phyloP scores from a whole-genome alignment of 2,797 vertebrate species.

The Gymnoscopelus microlampas region DNA sequence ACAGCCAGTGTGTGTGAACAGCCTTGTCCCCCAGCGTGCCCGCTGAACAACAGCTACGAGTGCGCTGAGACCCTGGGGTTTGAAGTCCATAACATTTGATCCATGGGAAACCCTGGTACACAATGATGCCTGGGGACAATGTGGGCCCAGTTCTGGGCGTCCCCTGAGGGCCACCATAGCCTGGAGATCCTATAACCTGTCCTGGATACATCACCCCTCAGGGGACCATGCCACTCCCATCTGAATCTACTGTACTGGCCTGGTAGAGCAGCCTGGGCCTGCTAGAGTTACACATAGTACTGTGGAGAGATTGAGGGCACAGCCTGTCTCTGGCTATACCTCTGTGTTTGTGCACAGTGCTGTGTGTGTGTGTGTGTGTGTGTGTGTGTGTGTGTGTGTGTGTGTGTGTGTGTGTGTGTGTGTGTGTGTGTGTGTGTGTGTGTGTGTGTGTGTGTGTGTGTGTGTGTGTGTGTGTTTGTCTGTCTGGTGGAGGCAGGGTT shows the following conservation, averaged over 20 bases:
- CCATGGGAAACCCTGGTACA: conserved; percentile 82
- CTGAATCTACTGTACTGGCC: conserved; percentile 48
- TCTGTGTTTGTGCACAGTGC: conserved; percentile 1
- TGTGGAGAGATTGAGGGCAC: conserved; percentile 33
- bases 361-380: conserved; percentile 12
- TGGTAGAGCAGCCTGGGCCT: conserved; percentile 29
- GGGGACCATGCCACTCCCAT: conserved; percentile 69
- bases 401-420: conserved; percentile 13
- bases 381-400: not conserved
- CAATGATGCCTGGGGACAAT: conserved; percentile 81
- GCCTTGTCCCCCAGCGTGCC: conserved; percentile 64
- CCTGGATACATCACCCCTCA: conserved; percentile 77
- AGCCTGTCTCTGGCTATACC: conserved; percentile 18
- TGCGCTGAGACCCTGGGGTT: conserved; percentile 75
- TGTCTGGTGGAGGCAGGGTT: too few species aligned
- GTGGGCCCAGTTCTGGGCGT: conserved; percentile 81
- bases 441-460: not conserved
- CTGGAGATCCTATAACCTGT: conserved; percentile 81
- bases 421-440: conserved; percentile 7
- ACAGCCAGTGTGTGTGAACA: conserved; percentile 55
- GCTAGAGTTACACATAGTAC: conserved; percentile 56
- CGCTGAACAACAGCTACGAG: conserved; percentile 69
- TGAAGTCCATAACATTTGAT: conserved; percentile 78
- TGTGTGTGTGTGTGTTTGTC: conserved; percentile 16
- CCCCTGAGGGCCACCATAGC: conserved; percentile 78